phyloP scores from a whole-genome alignment of 2,888 invertebrate species.

The Lacanobia oleracea region DNA sequence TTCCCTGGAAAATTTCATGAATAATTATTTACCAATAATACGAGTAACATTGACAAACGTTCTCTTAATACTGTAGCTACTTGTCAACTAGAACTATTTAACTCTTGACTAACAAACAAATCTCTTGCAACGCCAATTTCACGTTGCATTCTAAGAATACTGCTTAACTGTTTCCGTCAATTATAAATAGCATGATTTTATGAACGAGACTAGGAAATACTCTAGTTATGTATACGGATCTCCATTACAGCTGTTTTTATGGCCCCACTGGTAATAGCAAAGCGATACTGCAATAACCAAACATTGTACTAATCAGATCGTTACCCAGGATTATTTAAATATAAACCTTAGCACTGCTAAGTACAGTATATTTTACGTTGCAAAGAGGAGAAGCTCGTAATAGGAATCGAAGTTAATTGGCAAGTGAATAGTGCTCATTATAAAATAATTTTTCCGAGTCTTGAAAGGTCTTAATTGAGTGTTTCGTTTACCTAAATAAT shows the following conservation, averaged over 20 bases:
- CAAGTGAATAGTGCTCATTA: constrained; percentile 69
- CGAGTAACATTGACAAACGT: too few species aligned
- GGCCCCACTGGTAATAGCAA: constrained; percentile 35
- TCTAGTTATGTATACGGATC: constrained; percentile 30
- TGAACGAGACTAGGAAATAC: constrained; percentile 40
- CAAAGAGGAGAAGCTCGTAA: constrained; percentile 18
- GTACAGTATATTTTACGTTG: constrained; percentile 36
- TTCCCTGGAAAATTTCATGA: background rate
- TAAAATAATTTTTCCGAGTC: constrained; percentile 62
- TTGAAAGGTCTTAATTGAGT: constrained; percentile 65
- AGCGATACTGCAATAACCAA: constrained; percentile 51
- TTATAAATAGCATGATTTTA: constrained; percentile 37
- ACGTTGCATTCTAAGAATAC: constrained; percentile 27
- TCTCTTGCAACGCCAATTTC: constrained; percentile 1
- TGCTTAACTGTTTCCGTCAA: constrained; percentile 13
- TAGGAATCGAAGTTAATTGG: constrained; percentile 59
- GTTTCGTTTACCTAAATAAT: constrained; percentile 63
- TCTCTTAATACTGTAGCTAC: background rate
- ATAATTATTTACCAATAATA: background rate
- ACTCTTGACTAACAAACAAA: constrained; percentile 7
- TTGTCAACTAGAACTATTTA: constrained; percentile 1
- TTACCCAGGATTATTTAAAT: constrained; percentile 19
- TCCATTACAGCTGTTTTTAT: constrained; percentile 36
- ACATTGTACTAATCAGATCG: constrained; percentile 58
- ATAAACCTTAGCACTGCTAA: background rate